phyloP scores from a whole-genome alignment of 2,888 invertebrate genomes.

The Dryocosmus kuriphilus region DNA sequence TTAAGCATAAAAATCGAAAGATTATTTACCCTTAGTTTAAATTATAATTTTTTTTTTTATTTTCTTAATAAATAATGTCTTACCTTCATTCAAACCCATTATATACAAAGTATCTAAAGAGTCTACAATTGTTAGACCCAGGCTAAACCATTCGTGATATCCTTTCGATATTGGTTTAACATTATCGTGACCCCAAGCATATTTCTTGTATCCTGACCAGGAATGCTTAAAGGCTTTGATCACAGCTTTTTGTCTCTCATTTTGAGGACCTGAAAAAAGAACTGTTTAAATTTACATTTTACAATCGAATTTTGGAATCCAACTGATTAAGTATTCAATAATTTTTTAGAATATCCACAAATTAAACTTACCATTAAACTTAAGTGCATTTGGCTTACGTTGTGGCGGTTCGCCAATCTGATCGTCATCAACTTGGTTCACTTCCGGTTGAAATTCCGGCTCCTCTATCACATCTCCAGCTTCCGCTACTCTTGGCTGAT shows the following conservation, averaged over 20 bases:
- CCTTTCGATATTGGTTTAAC: constrained; percentile 92
- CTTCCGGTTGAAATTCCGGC: constrained; percentile 75
- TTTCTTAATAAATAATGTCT: constrained; percentile 40
- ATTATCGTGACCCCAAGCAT: constrained; percentile 99
- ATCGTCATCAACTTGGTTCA: constrained; percentile 73
- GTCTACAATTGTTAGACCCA: constrained; percentile 98
- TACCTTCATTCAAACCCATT: constrained; percentile 95
- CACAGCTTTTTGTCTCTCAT: constrained; percentile 90
- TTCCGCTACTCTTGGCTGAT: constrained; percentile 67
- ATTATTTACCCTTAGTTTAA: not conserved
- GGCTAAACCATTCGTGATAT: constrained; percentile 95
- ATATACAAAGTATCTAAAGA: constrained; percentile 96
- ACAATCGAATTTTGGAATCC: not conserved
- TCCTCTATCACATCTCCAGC: constrained; percentile 78
- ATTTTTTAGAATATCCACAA: not conserved
- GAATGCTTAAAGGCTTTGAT: constrained; percentile 94
- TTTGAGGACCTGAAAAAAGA: constrained; percentile 84
- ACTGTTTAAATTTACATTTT: not conserved
- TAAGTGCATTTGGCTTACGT: constrained; percentile 68
- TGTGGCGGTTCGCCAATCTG: constrained; percentile 74
- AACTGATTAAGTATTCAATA: not conserved
- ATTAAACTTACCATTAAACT: constrained; percentile 67
- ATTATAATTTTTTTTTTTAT: not conserved
- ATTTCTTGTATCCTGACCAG: constrained; percentile 95
- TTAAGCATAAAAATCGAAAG: no score